Evolutionary conservation across 2,797 vertebrate genomes (phyloP).

Genomic region (Microhierax caerulescens): DNA sequence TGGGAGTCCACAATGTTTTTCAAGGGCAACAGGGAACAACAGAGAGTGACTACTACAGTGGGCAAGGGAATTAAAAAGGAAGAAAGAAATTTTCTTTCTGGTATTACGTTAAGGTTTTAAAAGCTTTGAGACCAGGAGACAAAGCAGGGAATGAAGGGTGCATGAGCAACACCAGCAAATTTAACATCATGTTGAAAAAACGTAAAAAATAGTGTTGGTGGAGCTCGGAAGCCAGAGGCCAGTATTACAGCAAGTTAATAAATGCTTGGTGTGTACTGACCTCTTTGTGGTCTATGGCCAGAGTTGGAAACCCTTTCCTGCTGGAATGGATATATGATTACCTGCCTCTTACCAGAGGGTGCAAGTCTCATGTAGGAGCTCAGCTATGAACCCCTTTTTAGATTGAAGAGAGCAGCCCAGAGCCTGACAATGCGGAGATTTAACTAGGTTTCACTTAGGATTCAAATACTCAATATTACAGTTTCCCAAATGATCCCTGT

Average conservation of each 20-base stretch:
- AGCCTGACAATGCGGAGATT: not conserved
- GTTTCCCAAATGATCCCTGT: not conserved
- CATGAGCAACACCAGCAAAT: not conserved
- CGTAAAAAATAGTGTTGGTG: not conserved
- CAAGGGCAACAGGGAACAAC: not conserved
- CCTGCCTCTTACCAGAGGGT: not conserved
- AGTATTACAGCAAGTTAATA: not conserved
- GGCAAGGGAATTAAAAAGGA: not conserved
- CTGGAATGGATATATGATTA: not conserved
- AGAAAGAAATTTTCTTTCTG: slow-evolving; percentile 11
- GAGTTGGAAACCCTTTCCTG: not conserved
- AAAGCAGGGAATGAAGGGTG: not conserved
- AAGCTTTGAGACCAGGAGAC: not conserved
- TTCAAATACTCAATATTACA: not conserved
- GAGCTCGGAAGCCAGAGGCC: not conserved
- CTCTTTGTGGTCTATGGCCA: not conserved
- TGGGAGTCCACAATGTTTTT: slow-evolving; percentile 6
- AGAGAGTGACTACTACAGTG: not conserved
- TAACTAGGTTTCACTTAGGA: not conserved
- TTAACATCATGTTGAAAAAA: not conserved
- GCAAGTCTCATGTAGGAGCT: fast-evolving
- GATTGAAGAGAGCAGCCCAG: not conserved
- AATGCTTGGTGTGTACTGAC: not conserved
- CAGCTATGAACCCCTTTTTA: not conserved
- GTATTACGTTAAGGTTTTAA: slow-evolving; percentile 24